Conservation (phyloP, 2,888 invertebrate genomes). For the Parascotia fuliginaria region DNA sequence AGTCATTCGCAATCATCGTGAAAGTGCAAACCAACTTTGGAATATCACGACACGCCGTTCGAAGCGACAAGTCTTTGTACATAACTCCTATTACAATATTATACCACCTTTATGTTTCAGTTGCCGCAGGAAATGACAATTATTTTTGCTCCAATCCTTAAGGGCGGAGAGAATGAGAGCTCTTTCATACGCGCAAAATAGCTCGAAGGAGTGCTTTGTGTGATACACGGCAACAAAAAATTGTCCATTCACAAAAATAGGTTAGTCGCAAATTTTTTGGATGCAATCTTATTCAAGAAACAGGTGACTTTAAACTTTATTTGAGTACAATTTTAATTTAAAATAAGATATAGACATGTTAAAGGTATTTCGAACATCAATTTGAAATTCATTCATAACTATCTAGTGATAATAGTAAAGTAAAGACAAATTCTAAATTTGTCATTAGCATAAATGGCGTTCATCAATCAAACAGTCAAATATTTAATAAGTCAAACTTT, state of each 20-base stretch:
- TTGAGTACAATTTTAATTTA: slow-evolving; percentile 10
- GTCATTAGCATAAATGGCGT: too few species aligned
- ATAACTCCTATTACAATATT: slow-evolving; percentile 39
- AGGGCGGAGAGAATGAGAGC: slow-evolving; percentile 74
- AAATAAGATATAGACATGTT: too few species aligned
- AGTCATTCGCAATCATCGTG: slow-evolving; percentile 51
- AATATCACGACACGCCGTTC: slow-evolving; percentile 45
- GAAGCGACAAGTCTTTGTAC: slow-evolving; percentile 27
- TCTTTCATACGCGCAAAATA: slow-evolving; percentile 84
- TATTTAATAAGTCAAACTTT: slow-evolving; percentile 7
- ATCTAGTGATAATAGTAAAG: slow-evolving; percentile 22
- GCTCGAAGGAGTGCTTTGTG: slow-evolving; percentile 77
- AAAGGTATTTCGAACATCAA: too few species aligned
- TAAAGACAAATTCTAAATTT: too few species aligned
- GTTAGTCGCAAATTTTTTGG: slow-evolving; percentile 73
- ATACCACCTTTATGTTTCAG: slow-evolving; percentile 55
- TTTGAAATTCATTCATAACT: slow-evolving; percentile 34
- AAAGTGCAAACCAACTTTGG: slow-evolving; percentile 57
- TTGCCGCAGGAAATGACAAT: slow-evolving; percentile 86
- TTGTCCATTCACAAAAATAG: slow-evolving; percentile 83
- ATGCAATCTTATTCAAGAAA: slow-evolving; percentile 25
- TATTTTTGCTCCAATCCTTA: slow-evolving; percentile 80
- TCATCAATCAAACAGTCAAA: slow-evolving; percentile 8
- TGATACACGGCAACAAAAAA: slow-evolving; percentile 70
- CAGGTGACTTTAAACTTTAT: slow-evolving; percentile 43